A percentile compares a stretch with the other conserved stretches of the same genome.
These are phyloP conservation scores for Conus betulinus DNA, from an alignment of 1,140 invertebrate genomes.

Conservation along the genomic window DNA sequence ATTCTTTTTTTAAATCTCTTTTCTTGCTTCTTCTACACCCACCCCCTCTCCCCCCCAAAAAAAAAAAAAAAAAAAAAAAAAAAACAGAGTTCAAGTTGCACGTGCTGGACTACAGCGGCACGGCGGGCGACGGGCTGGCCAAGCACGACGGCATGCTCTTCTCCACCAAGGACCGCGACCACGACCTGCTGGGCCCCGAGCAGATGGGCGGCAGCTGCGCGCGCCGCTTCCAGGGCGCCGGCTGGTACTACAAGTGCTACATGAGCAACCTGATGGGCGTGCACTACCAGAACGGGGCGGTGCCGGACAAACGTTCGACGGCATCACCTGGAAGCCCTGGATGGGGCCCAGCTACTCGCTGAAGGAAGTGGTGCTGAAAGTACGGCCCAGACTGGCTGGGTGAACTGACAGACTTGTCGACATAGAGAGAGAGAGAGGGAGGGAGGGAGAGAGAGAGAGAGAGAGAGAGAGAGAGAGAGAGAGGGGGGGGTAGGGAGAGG, in stretches of 20 bases:
- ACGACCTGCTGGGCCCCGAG: slow-evolving; percentile 76
- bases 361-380: slow-evolving; percentile 76
- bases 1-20: too few species aligned
- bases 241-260: slow-evolving; percentile 83
- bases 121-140: slow-evolving; percentile 78
- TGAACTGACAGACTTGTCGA: neutral
- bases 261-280: slow-evolving; percentile 80
- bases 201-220: slow-evolving; percentile 71
- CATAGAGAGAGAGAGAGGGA: neutral
- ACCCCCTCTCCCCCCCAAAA: too few species aligned
- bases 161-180: slow-evolving; percentile 80
- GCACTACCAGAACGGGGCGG: slow-evolving; percentile 75
- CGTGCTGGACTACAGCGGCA: slow-evolving; percentile 33
- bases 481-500: neutral
- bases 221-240: slow-evolving; percentile 76
- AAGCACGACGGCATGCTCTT: slow-evolving; percentile 80
- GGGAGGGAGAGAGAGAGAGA: neutral
- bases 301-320: slow-evolving; percentile 73
- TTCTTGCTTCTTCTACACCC: too few species aligned
- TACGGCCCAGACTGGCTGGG: slow-evolving; percentile 65
- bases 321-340: slow-evolving; percentile 82
- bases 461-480: slow-evolving; percentile 10
- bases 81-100: slow-evolving; percentile 26
- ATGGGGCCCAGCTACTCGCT: slow-evolving; percentile 77
- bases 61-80: too few species aligned